Base-by-base conservation (phyloP, 2,888 invertebrate genomes). In the Margaritifera margaritifera region DNA sequence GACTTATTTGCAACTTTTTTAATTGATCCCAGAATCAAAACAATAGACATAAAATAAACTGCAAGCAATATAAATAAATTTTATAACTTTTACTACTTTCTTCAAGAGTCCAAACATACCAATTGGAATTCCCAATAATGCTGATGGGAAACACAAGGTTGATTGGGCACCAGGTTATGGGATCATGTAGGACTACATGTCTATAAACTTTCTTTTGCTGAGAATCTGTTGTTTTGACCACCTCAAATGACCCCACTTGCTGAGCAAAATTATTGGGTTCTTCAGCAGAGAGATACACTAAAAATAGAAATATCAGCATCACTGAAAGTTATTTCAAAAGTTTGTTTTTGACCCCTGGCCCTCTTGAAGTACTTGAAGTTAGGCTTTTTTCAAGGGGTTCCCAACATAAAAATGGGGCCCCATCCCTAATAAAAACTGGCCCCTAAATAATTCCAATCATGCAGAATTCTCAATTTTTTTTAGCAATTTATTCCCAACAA, bases 171-270 rank as follows among this genome's bases (percentile, higher is more conserved):
- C 87, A 88, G 73, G 80, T 78, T n/a, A 86, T 78, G 22, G 87
- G 87, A 53, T 80, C 66, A 50, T 76, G 71, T 15, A 83, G 78
- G 42, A 87, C 83, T 51, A 79, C 79, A 64, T 88, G 87, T n/a
- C 79, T 71, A 56, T 86, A 57, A 20, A 87, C 78, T 62, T 80
- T 80, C n/a, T 70, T 72, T 53, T 79, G 81, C 50, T 57, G 50
- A 0, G 71, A 62, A 63, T 78, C 82, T 11, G 68, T 56, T n/a
- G 76, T 66, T 42, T 75, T 68, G n/a, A 71, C 64, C 20, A 86
- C 80, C 75, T 88, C 88, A 79, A 87, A 88, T 11, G 75, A 72
- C 24, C 88, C 88, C 50, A 86, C 83, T 77, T 88, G 88, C 57
- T 84, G 87, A 25, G 84, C 79, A 68, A 88, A 83, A 69, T 85